Evolutionary conservation across 37 sponge, comb jelly and placozoan genomes (phyloP), one percentile per base, ranked within the genome.

Genomic region (Mnemiopsis leidyi): DNA sequence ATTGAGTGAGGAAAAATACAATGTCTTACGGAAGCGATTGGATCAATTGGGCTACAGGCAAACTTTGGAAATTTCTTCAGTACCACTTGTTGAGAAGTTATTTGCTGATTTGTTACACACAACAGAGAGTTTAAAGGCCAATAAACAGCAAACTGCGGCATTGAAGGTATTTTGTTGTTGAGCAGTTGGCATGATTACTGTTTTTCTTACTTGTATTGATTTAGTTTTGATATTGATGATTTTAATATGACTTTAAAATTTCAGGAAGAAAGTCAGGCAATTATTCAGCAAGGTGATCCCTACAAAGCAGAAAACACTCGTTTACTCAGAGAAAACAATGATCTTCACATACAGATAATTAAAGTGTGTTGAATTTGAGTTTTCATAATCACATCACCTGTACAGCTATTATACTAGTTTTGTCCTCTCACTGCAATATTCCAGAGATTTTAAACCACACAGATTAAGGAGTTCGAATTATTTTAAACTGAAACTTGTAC

Each of bases 31-130:
- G 30, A 97, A 96, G 88, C 93, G 99, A 24, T 94, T 99, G 39
- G 99, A 99, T 93, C 99, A 99, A 93, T 90, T 99, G 36, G 99
- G 99, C 33, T 99, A 99, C 94, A 93, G 97, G 7, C 99, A 99
- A 92, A 94, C 97, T 0, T 94, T 99, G 26, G 95, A 94, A 18
- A 68, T 99, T 32, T 96, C 97, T 61, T 96, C 97, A 35, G 76
- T 97, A 0, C 99, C 97, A 23, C 95, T 99, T 25, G 97, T 95
- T 1, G 99, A 99, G 93, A 94, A 95, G 69, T 93, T 99, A 23
- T 96, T 99, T 69, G 96, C 94, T 32, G 99, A 99, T 83, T 92
- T 99, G 36, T 93, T 99, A 23, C 99, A 99, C 93, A 99, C 99
- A 23, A 96, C 99, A 69, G 99, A 99, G 93, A 97, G 97, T 79